phyloP scores from a whole-genome alignment of 2,797 vertebrate genomes.

The Myotis daubentonii region DNA sequence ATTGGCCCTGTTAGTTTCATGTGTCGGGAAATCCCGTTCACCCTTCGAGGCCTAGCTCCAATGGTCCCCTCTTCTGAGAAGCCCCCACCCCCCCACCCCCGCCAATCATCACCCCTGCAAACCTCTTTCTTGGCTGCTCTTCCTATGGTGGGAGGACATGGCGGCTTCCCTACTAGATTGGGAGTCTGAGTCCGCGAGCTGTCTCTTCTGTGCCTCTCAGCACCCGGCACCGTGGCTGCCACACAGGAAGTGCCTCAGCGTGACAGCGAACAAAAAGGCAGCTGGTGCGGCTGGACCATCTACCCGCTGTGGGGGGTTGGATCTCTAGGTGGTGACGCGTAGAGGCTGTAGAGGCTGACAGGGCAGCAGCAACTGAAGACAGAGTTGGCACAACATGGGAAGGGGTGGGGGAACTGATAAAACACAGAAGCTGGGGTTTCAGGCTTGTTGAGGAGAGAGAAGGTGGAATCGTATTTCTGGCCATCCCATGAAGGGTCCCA shows the following conservation, averaged over 20 bases:
- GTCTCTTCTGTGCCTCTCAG: neutral
- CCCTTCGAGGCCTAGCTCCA: neutral
- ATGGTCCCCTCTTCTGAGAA: constrained; percentile 17
- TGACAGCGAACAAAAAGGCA: neutral
- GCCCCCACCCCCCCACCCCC: too few relatives aligned
- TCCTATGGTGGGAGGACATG: neutral
- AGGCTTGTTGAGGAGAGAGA: neutral
- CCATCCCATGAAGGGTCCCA: neutral
- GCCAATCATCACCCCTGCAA: neutral
- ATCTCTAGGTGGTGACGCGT: neutral
- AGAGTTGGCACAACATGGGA: neutral
- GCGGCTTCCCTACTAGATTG: neutral
- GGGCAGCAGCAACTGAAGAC: neutral
- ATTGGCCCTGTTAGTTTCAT: neutral
- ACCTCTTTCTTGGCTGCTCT: neutral
- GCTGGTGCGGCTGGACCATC: neutral
- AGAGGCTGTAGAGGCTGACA: neutral
- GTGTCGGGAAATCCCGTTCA: constrained; percentile 50
- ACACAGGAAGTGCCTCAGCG: neutral
- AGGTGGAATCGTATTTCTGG: neutral
- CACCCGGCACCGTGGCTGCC: neutral
- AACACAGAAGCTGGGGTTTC: neutral
- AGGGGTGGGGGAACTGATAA: neutral
- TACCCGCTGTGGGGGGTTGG: neutral
- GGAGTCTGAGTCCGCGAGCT: neutral